phyloP scores from a whole-genome alignment of 2,888 invertebrate genomes.

The Callinectes sapidus region DNA sequence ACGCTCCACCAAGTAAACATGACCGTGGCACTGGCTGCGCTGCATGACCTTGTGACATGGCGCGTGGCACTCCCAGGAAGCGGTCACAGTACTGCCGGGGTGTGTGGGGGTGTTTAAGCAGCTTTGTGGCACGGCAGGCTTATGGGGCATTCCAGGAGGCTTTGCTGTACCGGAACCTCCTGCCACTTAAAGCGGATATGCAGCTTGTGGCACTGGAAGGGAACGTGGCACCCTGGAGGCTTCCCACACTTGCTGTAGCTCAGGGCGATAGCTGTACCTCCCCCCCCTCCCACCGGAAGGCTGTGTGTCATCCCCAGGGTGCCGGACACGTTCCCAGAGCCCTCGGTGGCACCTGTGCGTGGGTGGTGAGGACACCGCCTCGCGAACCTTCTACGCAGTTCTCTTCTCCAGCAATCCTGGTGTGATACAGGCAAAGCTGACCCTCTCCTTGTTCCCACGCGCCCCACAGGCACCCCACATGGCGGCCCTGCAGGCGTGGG shows the following conservation, averaged over 20 bases:
- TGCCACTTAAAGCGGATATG: constrained; percentile 13
- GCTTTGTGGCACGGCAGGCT: constrained; percentile 7
- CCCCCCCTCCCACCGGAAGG: not conserved
- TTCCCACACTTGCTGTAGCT: not conserved
- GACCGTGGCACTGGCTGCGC: not conserved
- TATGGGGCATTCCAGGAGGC: constrained; percentile 21
- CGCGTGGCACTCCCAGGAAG: not conserved
- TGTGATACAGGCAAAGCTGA: not conserved
- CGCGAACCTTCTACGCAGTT: constrained; percentile 18
- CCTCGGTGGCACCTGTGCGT: not conserved
- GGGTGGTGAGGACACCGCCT: constrained; percentile 8
- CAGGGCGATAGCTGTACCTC: not conserved
- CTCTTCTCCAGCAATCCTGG: not conserved
- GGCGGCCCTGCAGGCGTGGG: not conserved
- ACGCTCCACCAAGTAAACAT: not conserved
- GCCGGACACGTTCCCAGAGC: not conserved
- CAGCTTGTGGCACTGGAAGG: not conserved
- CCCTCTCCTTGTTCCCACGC: not conserved
- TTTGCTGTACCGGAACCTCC: not conserved
- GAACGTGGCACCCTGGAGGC: not conserved
- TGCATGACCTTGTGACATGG: not conserved
- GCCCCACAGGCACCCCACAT: not conserved
- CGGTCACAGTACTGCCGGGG: not conserved
- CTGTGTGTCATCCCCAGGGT: not conserved
- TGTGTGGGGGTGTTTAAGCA: not conserved